Evolutionary conservation across 2,113 vertebrate species (phyloP), one percentile per base, ranked within the genome.

Genomic region (Muscicapa adusta): DNA sequence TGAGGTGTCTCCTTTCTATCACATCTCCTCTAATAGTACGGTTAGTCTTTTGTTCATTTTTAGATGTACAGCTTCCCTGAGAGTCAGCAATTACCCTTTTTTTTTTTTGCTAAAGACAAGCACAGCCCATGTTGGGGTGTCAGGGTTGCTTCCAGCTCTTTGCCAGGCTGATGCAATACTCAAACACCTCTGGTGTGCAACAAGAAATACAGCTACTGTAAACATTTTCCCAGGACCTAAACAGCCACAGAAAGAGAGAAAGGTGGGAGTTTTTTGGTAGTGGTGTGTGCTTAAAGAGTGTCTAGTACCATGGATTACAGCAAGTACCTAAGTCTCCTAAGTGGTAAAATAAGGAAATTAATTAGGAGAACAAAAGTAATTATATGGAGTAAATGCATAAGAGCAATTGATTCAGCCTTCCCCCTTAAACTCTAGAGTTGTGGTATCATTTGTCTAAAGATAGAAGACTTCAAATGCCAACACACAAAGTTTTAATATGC

Each of bases 371-470:
- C 75, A 85, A 85, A 51, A 85, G 16, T 24, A 71, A 60, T 85
- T 45, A 34, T 7, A 42, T 16, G 4, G 28, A 88, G 5, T 67
- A 85, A 76, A 72, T n/a, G 3, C 53, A 4, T 36, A 63, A 54
- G 3, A 85, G 12, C 14, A 82, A 73, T 22, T 40, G 47, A 47
- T 83, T 66, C 38, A 73, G 31, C 14, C 51, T 58, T 67, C 3
- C 5, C 7, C 29, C 47, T 82, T 74, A 56, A 79, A 91, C 31
- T 89, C 34, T 36, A 5, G 50, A 70, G 28, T n/a, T 17, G 20
- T 65, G 16, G 16, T 58, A 81, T 40, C 38, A 62, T 60, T 76
- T 73, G 40, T 91, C 74, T 93, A 68, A 79, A 91, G 80, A 82
- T 14, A 78, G 57, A 83, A 88, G 34, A 10, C 10, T 88, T 62